Conservation (phyloP, 2,888 invertebrate genomes). For the Lithophane leautieri region DNA sequence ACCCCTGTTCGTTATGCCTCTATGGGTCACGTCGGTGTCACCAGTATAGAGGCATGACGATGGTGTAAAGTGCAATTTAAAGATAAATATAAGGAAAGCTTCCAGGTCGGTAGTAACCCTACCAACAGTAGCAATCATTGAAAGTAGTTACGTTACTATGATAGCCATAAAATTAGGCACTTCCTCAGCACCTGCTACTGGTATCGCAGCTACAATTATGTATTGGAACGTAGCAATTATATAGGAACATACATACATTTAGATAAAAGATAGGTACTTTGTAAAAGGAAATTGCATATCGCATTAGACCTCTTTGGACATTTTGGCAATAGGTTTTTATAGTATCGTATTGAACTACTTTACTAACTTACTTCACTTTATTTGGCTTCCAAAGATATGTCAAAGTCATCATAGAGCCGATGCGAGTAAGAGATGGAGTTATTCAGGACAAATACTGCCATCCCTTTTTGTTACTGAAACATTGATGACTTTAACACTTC, state of each 20-base stretch:
- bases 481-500: not conserved
- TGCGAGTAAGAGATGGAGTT: not conserved
- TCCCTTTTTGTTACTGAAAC: not conserved
- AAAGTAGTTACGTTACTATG: slow-evolving; percentile 29
- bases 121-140: slow-evolving; percentile 34
- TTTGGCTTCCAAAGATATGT: not conserved
- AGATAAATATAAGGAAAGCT: not conserved
- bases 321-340: not conserved
- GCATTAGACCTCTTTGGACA: slow-evolving; percentile 9
- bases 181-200: slow-evolving; percentile 68
- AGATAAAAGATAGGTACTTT: not conserved
- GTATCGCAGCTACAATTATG: slow-evolving; percentile 43
- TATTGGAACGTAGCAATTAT: slow-evolving; percentile 35
- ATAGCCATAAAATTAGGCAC: slow-evolving; percentile 70
- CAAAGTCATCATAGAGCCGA: not conserved
- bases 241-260: slow-evolving; percentile 16
- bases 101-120: slow-evolving; percentile 29
- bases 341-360: not conserved
- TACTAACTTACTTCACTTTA: not conserved
- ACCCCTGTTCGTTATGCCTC: no score
- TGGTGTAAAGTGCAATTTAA: not conserved
- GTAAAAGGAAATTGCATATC: slow-evolving; percentile 29
- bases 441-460: not conserved
- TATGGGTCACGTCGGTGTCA: no score
- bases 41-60: no score